Conservation (phyloP, 2,113 vertebrate genomes). For the Anguilla rostrata region DNA sequence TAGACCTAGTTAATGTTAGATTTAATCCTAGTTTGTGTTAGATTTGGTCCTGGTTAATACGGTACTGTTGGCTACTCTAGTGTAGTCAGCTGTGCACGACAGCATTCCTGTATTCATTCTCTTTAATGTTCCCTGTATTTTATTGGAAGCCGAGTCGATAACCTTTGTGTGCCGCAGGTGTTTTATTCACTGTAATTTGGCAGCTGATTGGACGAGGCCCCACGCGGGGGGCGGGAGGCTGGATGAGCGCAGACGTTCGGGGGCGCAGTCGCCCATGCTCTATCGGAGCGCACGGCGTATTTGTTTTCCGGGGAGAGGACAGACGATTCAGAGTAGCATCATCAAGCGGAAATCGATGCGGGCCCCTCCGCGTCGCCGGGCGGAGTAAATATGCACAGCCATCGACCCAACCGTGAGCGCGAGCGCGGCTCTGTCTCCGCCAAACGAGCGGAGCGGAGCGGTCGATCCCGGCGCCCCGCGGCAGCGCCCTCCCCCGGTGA, state of each 20-base stretch:
- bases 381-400: conserved; percentile 34
- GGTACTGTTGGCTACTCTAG: too few relatives aligned
- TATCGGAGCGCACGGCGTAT: conserved; percentile 24
- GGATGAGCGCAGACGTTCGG: conserved; percentile 50
- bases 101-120: neutral
- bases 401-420: conserved; percentile 47
- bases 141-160: conserved; percentile 11
- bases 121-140: neutral
- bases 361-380: conserved; percentile 45
- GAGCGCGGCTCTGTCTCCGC: conserved; percentile 22
- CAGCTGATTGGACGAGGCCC: conserved; percentile 53
- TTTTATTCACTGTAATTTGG: conserved; percentile 59
- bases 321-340: conserved; percentile 41
- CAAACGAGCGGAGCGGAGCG: conserved; percentile 20
- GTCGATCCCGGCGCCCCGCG: neutral
- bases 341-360: conserved; percentile 63
- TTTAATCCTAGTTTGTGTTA: too few relatives aligned
- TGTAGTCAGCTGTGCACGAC: neutral
- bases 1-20: too few relatives aligned
- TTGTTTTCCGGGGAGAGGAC: conserved; percentile 43
- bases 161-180: conserved; percentile 22
- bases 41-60: too few relatives aligned
- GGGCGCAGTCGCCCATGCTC: conserved; percentile 42
- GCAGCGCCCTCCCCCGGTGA: too few relatives aligned
- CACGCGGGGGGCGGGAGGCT: conserved; percentile 22